phyloP scores from a whole-genome alignment of 92 coral and sea anemone species.

The Zoanthus sociatus region DNA sequence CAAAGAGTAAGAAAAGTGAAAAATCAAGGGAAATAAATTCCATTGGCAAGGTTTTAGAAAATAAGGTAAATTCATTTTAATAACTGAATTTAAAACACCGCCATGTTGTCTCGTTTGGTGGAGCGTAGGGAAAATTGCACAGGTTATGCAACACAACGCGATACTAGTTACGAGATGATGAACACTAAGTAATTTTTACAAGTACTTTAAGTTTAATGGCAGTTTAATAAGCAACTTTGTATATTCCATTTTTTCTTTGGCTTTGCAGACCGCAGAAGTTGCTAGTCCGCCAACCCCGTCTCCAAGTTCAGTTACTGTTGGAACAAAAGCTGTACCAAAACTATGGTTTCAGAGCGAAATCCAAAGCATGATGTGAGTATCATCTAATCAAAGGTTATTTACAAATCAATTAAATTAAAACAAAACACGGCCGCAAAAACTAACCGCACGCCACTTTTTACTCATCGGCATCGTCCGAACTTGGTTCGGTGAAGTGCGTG shows the following conservation, averaged over 20 bases:
- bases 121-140: neutral
- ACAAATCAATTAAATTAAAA: slow-evolving; percentile 47
- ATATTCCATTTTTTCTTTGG: slow-evolving; percentile 74
- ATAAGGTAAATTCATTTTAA: slow-evolving; percentile 63
- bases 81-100: slow-evolving; percentile 45
- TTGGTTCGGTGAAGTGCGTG: neutral
- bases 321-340: slow-evolving; percentile 75
- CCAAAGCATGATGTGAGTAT: slow-evolving; percentile 97
- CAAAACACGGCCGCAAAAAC: slow-evolving; percentile 43
- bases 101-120: slow-evolving; percentile 69
- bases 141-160: neutral
- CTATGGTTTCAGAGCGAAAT: slow-evolving; percentile 98
- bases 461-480: neutral
- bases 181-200: slow-evolving; percentile 1
- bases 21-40: slow-evolving; percentile 70
- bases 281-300: slow-evolving; percentile 77
- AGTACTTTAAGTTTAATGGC: slow-evolving; percentile 32
- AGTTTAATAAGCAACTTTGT: neutral
- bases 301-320: slow-evolving; percentile 79
- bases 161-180: slow-evolving; percentile 25
- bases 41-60: slow-evolving; percentile 56
- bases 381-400: slow-evolving; percentile 19
- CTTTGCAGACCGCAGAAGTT: slow-evolving; percentile 74
- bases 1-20: slow-evolving; percentile 86
- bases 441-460: slow-evolving; percentile 40